Conservation (phyloP, 2,888 invertebrate species). For the Pachydiplax longipennis region DNA sequence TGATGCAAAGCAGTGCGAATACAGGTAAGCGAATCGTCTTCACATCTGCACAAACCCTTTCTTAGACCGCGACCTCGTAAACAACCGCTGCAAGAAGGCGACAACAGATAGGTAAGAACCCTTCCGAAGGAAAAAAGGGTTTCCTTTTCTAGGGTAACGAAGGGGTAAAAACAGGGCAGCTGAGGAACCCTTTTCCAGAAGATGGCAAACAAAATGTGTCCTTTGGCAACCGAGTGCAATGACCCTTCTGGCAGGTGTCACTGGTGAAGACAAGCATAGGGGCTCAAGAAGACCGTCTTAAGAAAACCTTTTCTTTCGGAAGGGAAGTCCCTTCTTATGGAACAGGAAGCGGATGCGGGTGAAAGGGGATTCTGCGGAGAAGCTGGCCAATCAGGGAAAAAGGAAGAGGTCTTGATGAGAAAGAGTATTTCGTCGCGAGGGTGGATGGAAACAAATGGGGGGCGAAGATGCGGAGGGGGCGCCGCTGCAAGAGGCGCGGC, state of each 20-base stretch:
- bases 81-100: not conserved
- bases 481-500: not conserved
- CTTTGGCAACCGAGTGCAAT: too few species aligned
- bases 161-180: not conserved
- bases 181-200: not conserved
- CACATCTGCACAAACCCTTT: not conserved
- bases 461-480: not conserved
- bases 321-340: not conserved
- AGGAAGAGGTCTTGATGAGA: not conserved
- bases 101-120: too few species aligned
- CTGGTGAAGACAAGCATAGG: too few species aligned
- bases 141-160: not conserved
- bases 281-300: too few species aligned
- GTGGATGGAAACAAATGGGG: not conserved
- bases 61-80: not conserved
- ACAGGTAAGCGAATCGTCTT: not conserved
- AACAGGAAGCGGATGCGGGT: not conserved
- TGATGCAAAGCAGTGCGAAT: too few species aligned
- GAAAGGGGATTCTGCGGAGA: too few species aligned
- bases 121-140: not conserved
- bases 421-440: not conserved
- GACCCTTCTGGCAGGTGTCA: too few species aligned
- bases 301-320: too few species aligned
- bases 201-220: too few species aligned
- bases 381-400: conserved; percentile 2